Evolutionary conservation across 2,888 invertebrate genomes (phyloP), one percentile per base, ranked within the genome.

Genomic region (Heteropelma amictum): DNA sequence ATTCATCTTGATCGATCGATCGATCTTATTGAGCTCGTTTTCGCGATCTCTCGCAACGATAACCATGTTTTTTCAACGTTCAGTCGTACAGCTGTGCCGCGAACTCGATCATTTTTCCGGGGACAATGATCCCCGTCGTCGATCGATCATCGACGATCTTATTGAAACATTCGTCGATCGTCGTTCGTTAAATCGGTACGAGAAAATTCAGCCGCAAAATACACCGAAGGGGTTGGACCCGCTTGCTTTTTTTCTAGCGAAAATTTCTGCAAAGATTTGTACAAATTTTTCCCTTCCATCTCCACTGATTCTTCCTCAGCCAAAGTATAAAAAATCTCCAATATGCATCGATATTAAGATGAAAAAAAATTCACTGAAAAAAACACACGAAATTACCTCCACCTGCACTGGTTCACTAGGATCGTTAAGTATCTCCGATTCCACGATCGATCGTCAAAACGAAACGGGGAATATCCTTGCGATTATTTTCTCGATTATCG

Each of bases 341-440:
- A 10, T 6, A 2, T 6, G 10, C 30, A 30, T 8, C 6, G 10
- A 30, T 8, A 8, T 6, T 30, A 10, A 8, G 7, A 30, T 23
- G 45, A 72, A 45, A 61, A 7, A 28, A 53, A 40, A n/a, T 10
- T 45, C 7, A 70, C 73, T 70, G 63, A 56, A 63, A 26, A 68
- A 70, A 77, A 64, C 74, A 53, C 77, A 64, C 69, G 30, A 80
- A 84, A 64, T 85, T 85, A 83, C 83, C 85, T 84, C 85, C 81
- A 84, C 81, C 81, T 81, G 77, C 77, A 83, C 81, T 80, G 83
- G 80, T 80, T 82, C 85, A 85, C 85, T 82, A 78, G 81, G 82
- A 82, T 82, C 81, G 79, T 63, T 78, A 79, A 77, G 75, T 71
- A 76, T 56, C 75, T 67, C 71, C 67, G 65, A 56, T 47, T 67